Conservation (phyloP, 1,140 invertebrate species). For the Leptestheria dahalacensis region DNA sequence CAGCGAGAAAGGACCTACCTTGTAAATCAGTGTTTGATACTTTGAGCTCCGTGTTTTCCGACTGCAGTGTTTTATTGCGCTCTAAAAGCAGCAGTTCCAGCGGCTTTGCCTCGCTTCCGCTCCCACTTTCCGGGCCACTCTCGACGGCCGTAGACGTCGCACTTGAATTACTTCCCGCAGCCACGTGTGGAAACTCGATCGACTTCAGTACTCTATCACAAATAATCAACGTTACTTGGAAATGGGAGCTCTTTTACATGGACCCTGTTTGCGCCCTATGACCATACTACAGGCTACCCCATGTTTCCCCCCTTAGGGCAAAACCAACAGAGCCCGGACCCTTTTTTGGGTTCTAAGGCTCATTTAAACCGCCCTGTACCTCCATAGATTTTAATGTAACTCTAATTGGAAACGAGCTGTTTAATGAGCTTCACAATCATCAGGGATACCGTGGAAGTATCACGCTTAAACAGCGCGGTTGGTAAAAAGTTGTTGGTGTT, state of each 20-base stretch:
- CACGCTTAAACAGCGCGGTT: too few relatives aligned
- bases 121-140: constrained; percentile 16
- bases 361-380: too few relatives aligned
- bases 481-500: too few relatives aligned
- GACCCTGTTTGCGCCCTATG: too few relatives aligned
- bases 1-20: constrained; percentile 24
- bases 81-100: constrained; percentile 61
- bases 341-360: too few relatives aligned
- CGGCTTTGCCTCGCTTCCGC: constrained; percentile 36
- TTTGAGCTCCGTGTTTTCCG: constrained; percentile 34
- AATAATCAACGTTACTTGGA: too few relatives aligned
- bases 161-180: constrained; percentile 35
- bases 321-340: too few relatives aligned
- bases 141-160: constrained; percentile 6
- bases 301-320: too few relatives aligned
- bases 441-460: not conserved
- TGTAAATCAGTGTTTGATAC: constrained; percentile 26
- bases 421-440: not conserved
- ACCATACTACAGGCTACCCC: too few relatives aligned
- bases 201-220: constrained; percentile 53
- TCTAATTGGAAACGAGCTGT: not conserved
- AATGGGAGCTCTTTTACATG: too few relatives aligned
- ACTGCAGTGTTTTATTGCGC: constrained; percentile 52
- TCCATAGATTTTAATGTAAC: too few relatives aligned
- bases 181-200: constrained; percentile 46